Evolutionary conservation across 2,797 vertebrate species (phyloP).

Genomic region (Trachops cirrhosus): DNA sequence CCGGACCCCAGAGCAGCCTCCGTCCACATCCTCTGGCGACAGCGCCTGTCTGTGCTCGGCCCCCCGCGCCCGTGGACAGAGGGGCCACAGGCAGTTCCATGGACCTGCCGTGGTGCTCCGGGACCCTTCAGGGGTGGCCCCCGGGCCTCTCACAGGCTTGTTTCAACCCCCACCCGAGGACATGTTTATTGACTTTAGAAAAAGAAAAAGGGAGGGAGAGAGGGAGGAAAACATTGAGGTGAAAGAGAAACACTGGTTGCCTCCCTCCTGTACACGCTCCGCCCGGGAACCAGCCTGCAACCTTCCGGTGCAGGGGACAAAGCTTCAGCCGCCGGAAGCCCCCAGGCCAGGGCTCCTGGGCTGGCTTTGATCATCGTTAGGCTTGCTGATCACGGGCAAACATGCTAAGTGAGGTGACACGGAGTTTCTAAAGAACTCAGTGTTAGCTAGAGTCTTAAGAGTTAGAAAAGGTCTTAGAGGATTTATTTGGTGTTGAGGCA

Average conservation of each 20-base stretch:
- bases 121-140: not conserved
- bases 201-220: not conserved
- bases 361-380: accelerated
- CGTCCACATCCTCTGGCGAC: not conserved
- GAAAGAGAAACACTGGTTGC: not conserved
- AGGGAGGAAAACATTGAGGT: not conserved
- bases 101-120: not conserved
- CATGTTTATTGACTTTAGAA: not conserved
- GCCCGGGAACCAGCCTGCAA: no score
- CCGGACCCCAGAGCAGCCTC: not conserved
- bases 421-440: not conserved
- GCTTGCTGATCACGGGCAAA: not conserved
- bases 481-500: not conserved
- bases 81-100: not conserved
- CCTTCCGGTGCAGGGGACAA: no score
- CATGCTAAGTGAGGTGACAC: not conserved
- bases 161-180: not conserved
- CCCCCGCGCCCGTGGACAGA: not conserved
- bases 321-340: accelerated
- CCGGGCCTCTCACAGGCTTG: not conserved
- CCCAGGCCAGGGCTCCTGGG: no score
- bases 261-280: not conserved
- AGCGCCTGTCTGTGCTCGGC: accelerated
- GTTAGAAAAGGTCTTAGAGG: not conserved
- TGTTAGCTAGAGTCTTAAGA: not conserved